Evolutionary conservation across 2,888 invertebrate species (phyloP), one percentile per base, ranked within the genome.

Genomic region (Sinelater perroti): DNA sequence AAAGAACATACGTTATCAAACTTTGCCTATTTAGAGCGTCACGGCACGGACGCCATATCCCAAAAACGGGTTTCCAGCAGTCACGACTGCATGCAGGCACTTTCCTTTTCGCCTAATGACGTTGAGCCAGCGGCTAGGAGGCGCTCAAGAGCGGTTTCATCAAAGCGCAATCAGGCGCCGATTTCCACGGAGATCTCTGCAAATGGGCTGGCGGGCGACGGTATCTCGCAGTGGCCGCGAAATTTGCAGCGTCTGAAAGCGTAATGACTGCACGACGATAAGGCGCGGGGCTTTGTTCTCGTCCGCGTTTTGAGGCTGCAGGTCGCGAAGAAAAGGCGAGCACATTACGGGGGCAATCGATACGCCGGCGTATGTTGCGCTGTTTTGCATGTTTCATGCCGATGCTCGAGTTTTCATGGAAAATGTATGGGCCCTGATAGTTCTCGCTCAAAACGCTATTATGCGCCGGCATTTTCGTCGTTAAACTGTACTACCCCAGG

Each of bases 1-100:
- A 35, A 35, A 35, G 35, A 7, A 40, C 24, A 13, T 40, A 14
- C 40, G 20, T 40, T 40, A 40, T 24, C 40, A 24, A 40, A 40
- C 40, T 40, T 40, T 24, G 3, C 40, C 14, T 40, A 40, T 40
- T 21, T 24, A 24, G 20, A 20, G 26, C 14, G 40, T 24, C 40
- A 40, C 40, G 14, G 16, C 16, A 40, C 11, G 13, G 24, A 6
- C 4, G 24, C 2, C 5, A 28, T 28, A n/a, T 28, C 28, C 10
- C 28, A 2, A 28, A 28, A 10, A 4, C 5, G 10, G 28, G 28
- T 28, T 14, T 40, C 10, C 38, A 24, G 24, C 6, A 16, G 11
- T 10, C 11, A 8, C 2, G 5, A 5, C 6, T 38, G 20, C n/a
- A 13, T 6, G 7, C n/a, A 18, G 2, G 5, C n/a, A 6, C 8